These are phyloP conservation scores for Hyposmocoma kahamanoa DNA, from an alignment of 1,140 invertebrate genomes.

Conservation along the genomic window DNA sequence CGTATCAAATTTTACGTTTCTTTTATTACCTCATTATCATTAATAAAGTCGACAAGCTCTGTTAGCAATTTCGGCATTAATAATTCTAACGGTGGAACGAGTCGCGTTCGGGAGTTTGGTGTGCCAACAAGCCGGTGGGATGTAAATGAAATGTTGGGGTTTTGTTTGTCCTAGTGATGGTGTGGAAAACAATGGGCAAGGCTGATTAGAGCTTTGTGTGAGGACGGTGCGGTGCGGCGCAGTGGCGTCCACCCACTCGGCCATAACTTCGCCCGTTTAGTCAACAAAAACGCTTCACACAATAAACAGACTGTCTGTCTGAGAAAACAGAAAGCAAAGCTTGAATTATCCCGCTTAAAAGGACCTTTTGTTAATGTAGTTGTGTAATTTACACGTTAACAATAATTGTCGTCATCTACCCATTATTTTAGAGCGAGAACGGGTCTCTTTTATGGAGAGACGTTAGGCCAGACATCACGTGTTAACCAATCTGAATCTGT, in stretches of 20 bases:
- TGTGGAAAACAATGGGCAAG: conserved; percentile 35
- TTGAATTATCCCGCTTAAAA: too few species aligned
- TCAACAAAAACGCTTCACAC: background rate
- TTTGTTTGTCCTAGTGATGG: conserved; percentile 36
- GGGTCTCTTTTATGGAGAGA: too few species aligned
- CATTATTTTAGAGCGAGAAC: too few species aligned
- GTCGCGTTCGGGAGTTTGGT: conserved; percentile 21
- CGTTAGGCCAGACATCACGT: too few species aligned
- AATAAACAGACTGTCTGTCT: background rate
- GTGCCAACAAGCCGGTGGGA: conserved; percentile 18
- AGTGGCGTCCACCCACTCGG: background rate
- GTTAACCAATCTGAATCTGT: too few species aligned
- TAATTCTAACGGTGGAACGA: background rate
- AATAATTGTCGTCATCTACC: too few species aligned
- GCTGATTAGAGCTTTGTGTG: conserved; percentile 31
- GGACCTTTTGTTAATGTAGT: too few species aligned
- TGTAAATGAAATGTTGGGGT: conserved; percentile 46
- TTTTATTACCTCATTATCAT: conserved; percentile 18
- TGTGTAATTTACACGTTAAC: too few species aligned
- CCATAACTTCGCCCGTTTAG: background rate
- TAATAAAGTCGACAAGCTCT: conserved; percentile 9
- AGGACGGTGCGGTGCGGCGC: background rate
- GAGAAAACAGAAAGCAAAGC: background rate
- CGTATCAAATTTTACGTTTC: conserved; percentile 18
- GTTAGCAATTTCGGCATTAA: background rate